Base-by-base conservation (phyloP, 2,113 vertebrate genomes). In the Rhadina sibilatrix region DNA sequence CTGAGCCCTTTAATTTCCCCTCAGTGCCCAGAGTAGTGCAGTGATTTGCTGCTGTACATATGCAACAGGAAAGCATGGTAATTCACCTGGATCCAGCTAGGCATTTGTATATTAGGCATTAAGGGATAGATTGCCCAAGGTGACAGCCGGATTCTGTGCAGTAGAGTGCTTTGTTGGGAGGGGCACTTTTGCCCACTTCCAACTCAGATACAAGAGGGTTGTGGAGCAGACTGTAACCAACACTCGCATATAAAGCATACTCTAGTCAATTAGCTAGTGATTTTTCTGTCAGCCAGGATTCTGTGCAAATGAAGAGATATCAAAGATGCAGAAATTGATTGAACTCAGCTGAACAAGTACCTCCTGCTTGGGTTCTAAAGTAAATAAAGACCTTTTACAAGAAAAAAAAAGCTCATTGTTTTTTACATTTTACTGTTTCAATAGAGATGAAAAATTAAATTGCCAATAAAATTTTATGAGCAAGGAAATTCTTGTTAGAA, bases 241-340 rank as follows among this genome's bases (percentile, higher is more conserved):
- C 61, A 28, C 79, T 90, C 1, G 18, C 72, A 53, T 61, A 30
- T 90, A 92, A 93, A 96, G 35, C 31, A 61, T 82, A 74, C 53
- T 83, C 9, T 21, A 94, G 93, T 96, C 95, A 97, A 93, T 86
- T 90, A 96, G 81, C 69, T 92, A 90, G 77, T 97, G 96, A 95
- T 97, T 97, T 97, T 97, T 97, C 74, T 89, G 78, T 97, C 96
- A 97, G 79, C 94, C 94, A 95, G 85, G 28, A 78, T 87, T 93
- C 33, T 70, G 54, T 81, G 68, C 76, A 92, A 94, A 81, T 87
- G 61, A 96, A 83, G 90, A 96, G 97, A 81, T 96, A 97, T 53
- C 94, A 94, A 93, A 92, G 93, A 94, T 94, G 88, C 76, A 92
- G 91, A 81, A 97, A 96, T 97, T 97, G 68, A 96, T 96, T 96